Percentiles rank a stretch among this genome's conserved stretches.
Conservation (phyloP, 2,888 invertebrate genomes). For the Hedychridium roseum region DNA sequence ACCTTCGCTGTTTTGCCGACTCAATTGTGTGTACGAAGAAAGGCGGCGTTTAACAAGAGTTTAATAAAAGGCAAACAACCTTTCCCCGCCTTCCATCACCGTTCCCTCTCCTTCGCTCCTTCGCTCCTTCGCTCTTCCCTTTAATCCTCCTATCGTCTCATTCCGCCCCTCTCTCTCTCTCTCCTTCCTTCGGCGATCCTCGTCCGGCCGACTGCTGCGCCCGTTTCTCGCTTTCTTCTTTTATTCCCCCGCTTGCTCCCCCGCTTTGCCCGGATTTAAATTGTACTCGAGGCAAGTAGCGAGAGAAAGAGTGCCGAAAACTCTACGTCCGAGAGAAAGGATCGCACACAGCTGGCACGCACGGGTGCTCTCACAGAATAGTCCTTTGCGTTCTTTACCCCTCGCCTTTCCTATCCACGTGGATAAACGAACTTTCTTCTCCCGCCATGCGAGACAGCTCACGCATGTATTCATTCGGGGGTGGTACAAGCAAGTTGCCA, state of each 20-base stretch:
- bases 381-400: constrained; percentile 33
- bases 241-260: background rate
- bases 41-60: constrained; percentile 62
- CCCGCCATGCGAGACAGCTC: background rate
- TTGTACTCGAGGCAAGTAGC: constrained; percentile 23
- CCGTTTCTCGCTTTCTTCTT: constrained; percentile 1
- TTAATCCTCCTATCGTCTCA: too few species aligned
- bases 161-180: background rate
- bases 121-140: constrained; percentile 4
- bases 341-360: constrained; percentile 51
- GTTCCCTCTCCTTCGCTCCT: constrained; percentile 10
- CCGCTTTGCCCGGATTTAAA: too few species aligned
- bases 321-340: too few species aligned
- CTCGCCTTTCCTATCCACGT: constrained; percentile 1
- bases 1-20: constrained; percentile 63
- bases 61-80: constrained; percentile 64
- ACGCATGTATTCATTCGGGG: too few species aligned
- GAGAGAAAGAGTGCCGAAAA: constrained; percentile 25
- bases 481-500: too few species aligned
- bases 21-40: constrained; percentile 62
- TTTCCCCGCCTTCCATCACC: constrained; percentile 14
- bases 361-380: constrained; percentile 39
- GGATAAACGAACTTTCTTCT: background rate
- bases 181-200: background rate
- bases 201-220: background rate